Evolutionary conservation across 23 tunicate genomes (phyloP).

Genomic region (Styela plicata): DNA sequence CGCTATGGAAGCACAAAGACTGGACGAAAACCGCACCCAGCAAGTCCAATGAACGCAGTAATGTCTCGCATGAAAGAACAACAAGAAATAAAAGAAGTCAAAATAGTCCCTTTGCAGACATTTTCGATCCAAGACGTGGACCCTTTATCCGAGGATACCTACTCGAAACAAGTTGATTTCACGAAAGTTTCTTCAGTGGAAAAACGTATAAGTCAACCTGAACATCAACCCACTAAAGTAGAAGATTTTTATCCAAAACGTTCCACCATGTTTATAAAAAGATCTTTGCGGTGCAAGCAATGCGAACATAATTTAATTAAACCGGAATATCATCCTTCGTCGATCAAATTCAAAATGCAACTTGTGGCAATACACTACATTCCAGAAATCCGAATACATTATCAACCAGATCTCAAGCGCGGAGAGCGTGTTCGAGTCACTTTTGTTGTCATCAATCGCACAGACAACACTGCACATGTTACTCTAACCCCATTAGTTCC

Average conservation of each 20-base stretch:
- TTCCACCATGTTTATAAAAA: constrained; percentile 58
- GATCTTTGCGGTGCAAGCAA: constrained; percentile 67
- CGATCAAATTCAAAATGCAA: constrained; percentile 93
- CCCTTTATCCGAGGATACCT: constrained; percentile 53
- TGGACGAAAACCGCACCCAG: constrained; percentile 36
- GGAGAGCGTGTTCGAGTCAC: constrained; percentile 34
- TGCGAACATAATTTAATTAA: constrained; percentile 95
- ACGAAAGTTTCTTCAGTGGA: constrained; percentile 25
- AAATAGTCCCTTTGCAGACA: constrained; percentile 35
- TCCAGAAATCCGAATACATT: constrained; percentile 73
- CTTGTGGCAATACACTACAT: constrained; percentile 75
- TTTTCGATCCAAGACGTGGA: constrained; percentile 49
- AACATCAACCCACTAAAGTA: constrained; percentile 32
- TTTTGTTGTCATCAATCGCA: constrained; percentile 57
- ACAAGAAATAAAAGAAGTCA: constrained; percentile 26
- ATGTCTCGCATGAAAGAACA: constrained; percentile 36
- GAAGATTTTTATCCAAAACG: constrained; percentile 38
- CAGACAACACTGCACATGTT: constrained; percentile 52
- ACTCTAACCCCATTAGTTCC: constrained; percentile 28
- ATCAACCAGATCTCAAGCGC: constrained; percentile 26
- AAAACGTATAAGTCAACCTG: constrained; percentile 55
- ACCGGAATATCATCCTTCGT: constrained; percentile 89
- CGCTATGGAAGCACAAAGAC: constrained; percentile 25
- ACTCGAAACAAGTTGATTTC: constrained; percentile 47
- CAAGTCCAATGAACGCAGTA: constrained; percentile 27